Evolutionary conservation across 2,797 vertebrate genomes (phyloP), one percentile per base, ranked within the genome.

Genomic region (Distichodus sexfasciatus): DNA sequence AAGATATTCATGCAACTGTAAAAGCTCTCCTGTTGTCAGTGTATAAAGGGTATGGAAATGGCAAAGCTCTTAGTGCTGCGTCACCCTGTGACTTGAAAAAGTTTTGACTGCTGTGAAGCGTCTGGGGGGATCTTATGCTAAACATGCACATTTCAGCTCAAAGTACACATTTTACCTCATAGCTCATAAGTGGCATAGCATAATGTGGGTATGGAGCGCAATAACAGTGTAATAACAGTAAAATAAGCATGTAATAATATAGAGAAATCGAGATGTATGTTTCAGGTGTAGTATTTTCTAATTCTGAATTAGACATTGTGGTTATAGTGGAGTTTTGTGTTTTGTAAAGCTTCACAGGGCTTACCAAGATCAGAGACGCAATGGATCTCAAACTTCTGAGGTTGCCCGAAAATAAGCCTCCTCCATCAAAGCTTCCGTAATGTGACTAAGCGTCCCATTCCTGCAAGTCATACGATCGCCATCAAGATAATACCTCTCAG

Each of bases 391-490:
- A 43, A 46, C 63, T 38, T 26, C 57, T 61, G 23, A 28, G 36
- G 26, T 58, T 54, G 24, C 36, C 15, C 24, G 10, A 58, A 68
- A 71, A 76, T 33, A 64, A 59, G 62, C 65, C 51, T 43, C 55
- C 48, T 17, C 50, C 47, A 69, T 73, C 66, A 66, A 73, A 69
- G 65, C 55, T 59, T 60, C 11, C 21, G 28, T 31, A 29, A 50
- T 69, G 54, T 66, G 54, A 72, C 58, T 50, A 31, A 21, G 43
- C 41, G 54, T 72, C 38, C 59, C 64, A 24, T 68, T 69, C 38
- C 61, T 61, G 57, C 9, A 55, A 23, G 54, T 62, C 55, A 36
- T 69, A 23, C 59, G 74, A 80, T 78, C 68, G 63, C 50, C 67
- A 54, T 62, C 59, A 46, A 68, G 66, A 73, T 69, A 66, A 54